Conservation (phyloP, 2,113 vertebrate genomes). For the Charadrius vociferus region DNA sequence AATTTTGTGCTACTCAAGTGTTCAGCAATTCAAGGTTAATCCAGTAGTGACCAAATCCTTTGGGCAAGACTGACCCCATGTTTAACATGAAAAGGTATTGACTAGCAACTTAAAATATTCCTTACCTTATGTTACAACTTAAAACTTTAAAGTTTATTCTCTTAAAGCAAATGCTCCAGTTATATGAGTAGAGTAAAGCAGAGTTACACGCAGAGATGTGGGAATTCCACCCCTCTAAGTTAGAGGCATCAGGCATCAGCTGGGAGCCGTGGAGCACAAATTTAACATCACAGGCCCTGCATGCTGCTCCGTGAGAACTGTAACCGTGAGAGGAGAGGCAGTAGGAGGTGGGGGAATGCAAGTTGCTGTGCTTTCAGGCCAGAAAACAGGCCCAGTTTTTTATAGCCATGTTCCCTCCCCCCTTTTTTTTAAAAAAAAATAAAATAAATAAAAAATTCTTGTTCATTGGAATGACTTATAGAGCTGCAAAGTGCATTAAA, state of each 20-base stretch:
- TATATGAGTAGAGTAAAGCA: not conserved
- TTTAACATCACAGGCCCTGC: not conserved
- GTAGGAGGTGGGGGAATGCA: not conserved
- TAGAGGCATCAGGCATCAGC: not conserved
- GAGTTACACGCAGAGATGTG: rapidly evolving
- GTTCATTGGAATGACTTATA: slow-evolving; percentile 3
- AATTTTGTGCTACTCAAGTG: not conserved
- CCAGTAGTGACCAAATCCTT: not conserved
- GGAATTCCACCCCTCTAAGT: not conserved
- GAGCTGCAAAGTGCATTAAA: slow-evolving; percentile 42
- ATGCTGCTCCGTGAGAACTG: not conserved
- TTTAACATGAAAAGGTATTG: not conserved
- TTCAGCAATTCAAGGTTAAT: not conserved
- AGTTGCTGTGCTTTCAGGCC: not conserved
- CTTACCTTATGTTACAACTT: not conserved
- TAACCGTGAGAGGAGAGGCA: not conserved
- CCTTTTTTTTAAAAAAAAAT: not conserved
- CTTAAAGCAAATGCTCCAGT: not conserved
- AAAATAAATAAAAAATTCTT: not conserved
- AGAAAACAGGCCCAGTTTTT: not conserved
- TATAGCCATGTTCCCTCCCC: rapidly evolving
- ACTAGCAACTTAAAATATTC: not conserved
- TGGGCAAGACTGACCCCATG: not conserved
- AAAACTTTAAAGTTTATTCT: not conserved
- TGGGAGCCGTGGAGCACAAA: not conserved